Base-by-base conservation (phyloP, 2,113 vertebrate species). In the Cervus canadensis region DNA sequence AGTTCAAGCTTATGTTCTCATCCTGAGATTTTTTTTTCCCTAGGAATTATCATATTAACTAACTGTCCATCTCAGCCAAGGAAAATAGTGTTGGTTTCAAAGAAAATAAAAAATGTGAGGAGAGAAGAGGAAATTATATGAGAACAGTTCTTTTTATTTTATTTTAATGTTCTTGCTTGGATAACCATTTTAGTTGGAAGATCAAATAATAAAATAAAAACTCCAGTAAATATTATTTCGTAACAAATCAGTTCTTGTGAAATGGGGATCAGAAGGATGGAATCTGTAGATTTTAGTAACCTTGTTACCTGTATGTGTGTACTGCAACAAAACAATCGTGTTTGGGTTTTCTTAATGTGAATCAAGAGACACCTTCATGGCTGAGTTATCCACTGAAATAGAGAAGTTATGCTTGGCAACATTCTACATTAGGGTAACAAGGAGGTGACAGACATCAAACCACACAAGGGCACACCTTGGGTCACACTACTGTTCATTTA, bases 131-230 rank as follows among this genome's bases (percentile, higher is more conserved):
- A 87, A 82, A 57, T 92, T 78, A 48, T 48, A 48, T 95, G 52
- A 48, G 15, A 74, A 81, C 2, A 52, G 8, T 3, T 60, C 13
- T 48, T 78, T 78, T 45, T 14, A 12, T 92, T n/a, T 28, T 43
- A n/a, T 76, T 76, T 25, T 54, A 88, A 54, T 82, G 9, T 81
- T 71, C 30, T 93, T 82, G 13, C 62, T 48, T 76, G 81, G 40
- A 33, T 62, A 87, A 91, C 6, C 43, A 52, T 10, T 86, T 43
- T 74, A 36, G 43, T 82, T 87, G n/a, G n/a, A 52, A 19, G 1
- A 48, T 59, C 26, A 23, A 89, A 97, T 67, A n/a, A 84, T 40
- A 84, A 92, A 93, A 43, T 78, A 54, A 92, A 95, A 89, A 83
- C 11, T 43, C 3, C 8, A 92, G 79, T 19, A 17, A 87, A 52